phyloP scores from a whole-genome alignment of 2,113 vertebrate species.

The Aphelocoma coerulescens region DNA sequence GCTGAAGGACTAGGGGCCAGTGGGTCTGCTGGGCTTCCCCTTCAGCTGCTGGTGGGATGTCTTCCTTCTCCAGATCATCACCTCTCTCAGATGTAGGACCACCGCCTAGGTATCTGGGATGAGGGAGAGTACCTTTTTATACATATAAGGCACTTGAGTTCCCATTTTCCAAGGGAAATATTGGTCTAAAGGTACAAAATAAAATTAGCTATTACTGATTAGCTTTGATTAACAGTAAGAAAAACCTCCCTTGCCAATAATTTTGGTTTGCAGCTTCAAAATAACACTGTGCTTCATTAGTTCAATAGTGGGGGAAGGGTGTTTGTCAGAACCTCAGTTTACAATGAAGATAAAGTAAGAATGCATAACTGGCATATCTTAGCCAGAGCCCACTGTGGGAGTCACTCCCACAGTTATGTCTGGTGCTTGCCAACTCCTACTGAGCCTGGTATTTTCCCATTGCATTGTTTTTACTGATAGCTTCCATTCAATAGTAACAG shows the following conservation, averaged over 20 bases:
- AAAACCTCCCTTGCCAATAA: neutral
- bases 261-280: neutral
- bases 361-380: slow-evolving; percentile 38
- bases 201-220: neutral
- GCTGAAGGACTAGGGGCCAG: neutral
- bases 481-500: slow-evolving; percentile 8
- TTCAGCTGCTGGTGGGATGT: neutral
- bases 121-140: neutral
- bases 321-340: neutral
- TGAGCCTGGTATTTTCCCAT: slow-evolving; percentile 54
- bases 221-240: neutral
- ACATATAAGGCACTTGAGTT: neutral
- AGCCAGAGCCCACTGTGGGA: slow-evolving; percentile 21
- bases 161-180: neutral
- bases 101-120: neutral
- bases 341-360: slow-evolving; percentile 18
- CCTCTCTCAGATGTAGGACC: neutral
- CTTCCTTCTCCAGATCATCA: neutral
- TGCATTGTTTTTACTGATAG: slow-evolving; percentile 43
- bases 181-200: neutral
- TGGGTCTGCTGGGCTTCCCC: neutral
- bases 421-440: slow-evolving; percentile 15
- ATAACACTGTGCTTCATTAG: neutral
- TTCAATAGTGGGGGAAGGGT: neutral
- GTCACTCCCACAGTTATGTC: slow-evolving; percentile 40